Base-by-base conservation (phyloP, 2,888 invertebrate genomes). In the Drosophila mercatorum region DNA sequence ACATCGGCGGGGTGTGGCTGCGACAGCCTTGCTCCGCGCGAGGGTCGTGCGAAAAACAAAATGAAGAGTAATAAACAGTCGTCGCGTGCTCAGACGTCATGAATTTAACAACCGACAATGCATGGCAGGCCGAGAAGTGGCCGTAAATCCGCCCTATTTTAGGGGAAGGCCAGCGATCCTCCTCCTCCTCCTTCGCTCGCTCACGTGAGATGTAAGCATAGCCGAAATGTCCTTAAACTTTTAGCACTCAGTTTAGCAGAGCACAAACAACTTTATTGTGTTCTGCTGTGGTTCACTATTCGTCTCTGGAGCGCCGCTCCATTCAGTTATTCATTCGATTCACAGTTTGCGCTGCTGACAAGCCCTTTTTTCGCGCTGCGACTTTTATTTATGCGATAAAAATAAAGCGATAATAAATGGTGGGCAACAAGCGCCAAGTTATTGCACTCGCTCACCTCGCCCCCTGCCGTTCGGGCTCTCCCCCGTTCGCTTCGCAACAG, bases 321-420 rank as follows among this genome's bases (percentile, higher is more conserved):
- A 43, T 43, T 59, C 43, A 49, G 36, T 55, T 56, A 57, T 57
- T 73, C 64, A 75, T 65, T 76, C 71, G 17, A 75, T 62, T 74
- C 60, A 57, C 57, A 57, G 22, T 47, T 56, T 38, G 31, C 47
- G 22, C 43, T 43, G 65, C 68, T 76, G 84, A 89, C 84, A 89
- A 89, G 90, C 90, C 84, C 84, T 88, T 85, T 84, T 87, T 89
- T 78, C 72, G 65, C 72, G 71, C 72, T 58, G 36, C 63, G 60
- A 85, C 78, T 88, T 83, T 83, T 88, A 86, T 88, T 90, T 83
- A 83, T 90, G 87, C 89, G 89, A 85, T 88, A 90, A 86, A 85
- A 85, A 86, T 86, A 88, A 90, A 78, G 71, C 83, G 87, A 86
- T 88, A 90, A 85, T 87, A 83, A 87, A 83, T 81, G 87, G 73